Evolutionary conservation across 1,140 invertebrate species (phyloP).

Genomic region (Bactericera cockerelli): DNA sequence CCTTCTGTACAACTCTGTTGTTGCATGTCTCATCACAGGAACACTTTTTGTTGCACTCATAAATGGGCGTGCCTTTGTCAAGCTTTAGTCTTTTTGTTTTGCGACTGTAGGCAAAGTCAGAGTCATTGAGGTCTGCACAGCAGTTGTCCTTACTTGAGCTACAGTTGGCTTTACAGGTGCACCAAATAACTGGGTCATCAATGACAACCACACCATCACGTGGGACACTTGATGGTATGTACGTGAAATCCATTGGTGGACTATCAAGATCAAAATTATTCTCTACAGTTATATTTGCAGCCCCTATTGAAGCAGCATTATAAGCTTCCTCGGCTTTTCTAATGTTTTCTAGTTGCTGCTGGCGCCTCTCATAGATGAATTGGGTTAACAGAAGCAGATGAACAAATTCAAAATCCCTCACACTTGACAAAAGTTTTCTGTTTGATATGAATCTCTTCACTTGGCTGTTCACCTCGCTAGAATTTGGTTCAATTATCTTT

Average conservation of each 20-base stretch:
- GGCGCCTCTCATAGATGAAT: not conserved
- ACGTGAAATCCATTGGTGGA: not conserved
- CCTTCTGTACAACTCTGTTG: slow-evolving; percentile 79
- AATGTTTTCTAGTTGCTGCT: not conserved
- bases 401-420: too few species aligned
- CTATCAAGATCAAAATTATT: not conserved
- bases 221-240: not conserved
- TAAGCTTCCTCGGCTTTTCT: not conserved
- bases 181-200: not conserved
- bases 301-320: not conserved
- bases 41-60: slow-evolving; percentile 82
- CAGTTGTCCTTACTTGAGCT: slow-evolving; percentile 31
- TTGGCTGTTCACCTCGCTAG: too few species aligned
- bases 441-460: too few species aligned
- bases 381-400: not conserved
- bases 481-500: too few species aligned
- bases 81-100: slow-evolving; percentile 42
- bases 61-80: slow-evolving; percentile 65
- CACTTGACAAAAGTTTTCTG: too few species aligned
- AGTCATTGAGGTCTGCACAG: slow-evolving; percentile 42
- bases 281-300: not conserved
- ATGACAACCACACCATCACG: not conserved
- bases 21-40: slow-evolving; percentile 52
- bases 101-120: slow-evolving; percentile 53
- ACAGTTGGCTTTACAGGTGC: slow-evolving; percentile 28